These are phyloP conservation scores for Drosophila nebulosa DNA, from an alignment of 1,140 invertebrate genomes.

Conservation along the genomic window DNA sequence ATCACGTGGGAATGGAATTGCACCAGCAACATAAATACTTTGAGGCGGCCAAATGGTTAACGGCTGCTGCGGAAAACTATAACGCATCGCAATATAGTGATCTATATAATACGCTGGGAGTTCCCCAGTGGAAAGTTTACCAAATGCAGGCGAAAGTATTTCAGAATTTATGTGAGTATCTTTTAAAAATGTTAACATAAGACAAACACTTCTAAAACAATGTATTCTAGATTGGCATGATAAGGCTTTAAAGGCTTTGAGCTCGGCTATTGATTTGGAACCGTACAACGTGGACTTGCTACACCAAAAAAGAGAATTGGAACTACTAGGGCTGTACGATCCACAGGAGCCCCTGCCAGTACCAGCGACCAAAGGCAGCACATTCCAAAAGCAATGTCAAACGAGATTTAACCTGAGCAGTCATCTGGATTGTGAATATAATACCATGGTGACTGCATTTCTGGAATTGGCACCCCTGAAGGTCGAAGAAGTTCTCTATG, in stretches of 20 bases:
- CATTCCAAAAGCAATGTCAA: constrained; percentile 20
- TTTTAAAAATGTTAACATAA: too few species aligned
- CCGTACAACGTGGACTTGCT: constrained; percentile 21
- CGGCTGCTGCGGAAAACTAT: constrained; percentile 25
- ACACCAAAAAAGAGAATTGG: background rate
- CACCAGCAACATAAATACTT: constrained; percentile 11
- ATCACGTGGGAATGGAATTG: constrained; percentile 38
- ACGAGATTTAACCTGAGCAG: background rate
- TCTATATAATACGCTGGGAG: constrained; percentile 15
- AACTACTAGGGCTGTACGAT: background rate
- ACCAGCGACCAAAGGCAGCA: background rate
- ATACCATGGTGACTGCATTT: constrained; percentile 86
- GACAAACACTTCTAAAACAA: background rate
- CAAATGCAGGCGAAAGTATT: constrained; percentile 30
- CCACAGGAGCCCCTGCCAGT: background rate
- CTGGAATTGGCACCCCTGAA: constrained; percentile 92
- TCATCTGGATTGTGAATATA: constrained; percentile 89
- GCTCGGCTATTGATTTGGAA: background rate
- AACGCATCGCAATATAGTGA: constrained; percentile 1
- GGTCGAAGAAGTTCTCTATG: constrained; percentile 91
- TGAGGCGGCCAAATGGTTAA: constrained; percentile 41
- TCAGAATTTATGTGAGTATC: constrained; percentile 19
- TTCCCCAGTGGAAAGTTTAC: constrained; percentile 27
- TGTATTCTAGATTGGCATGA: constrained; percentile 5
- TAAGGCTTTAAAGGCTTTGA: background rate